These are phyloP conservation scores for Drosophila hamatofila DNA, from an alignment of 2,888 invertebrate species.

Conservation along the genomic window DNA sequence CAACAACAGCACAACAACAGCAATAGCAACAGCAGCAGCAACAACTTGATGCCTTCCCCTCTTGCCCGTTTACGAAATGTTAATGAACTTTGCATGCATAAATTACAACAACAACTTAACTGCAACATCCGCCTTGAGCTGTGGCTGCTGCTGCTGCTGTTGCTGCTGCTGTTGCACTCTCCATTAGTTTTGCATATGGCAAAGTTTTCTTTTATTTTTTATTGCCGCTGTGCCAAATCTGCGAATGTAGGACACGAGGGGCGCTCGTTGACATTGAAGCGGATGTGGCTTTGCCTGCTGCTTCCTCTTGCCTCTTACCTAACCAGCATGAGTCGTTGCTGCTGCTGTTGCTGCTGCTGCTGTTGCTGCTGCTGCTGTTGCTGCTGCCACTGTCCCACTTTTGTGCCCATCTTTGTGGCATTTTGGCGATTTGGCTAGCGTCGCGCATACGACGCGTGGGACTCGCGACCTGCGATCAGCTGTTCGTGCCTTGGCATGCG, in stretches of 20 bases:
- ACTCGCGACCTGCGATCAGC: constrained; percentile 46
- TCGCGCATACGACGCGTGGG: constrained; percentile 60
- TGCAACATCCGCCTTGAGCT: constrained; percentile 61
- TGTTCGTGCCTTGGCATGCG: constrained; percentile 21
- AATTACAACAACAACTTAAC: constrained; percentile 45
- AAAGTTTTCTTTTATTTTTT: constrained; percentile 51
- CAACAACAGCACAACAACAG: neutral
- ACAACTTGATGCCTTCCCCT: constrained; percentile 3
- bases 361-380: neutral
- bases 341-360: constrained; percentile 1
- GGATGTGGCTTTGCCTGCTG: constrained; percentile 44
- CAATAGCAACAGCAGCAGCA: constrained; percentile 1
- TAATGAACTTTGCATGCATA: constrained; percentile 66
- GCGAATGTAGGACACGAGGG: constrained; percentile 49
- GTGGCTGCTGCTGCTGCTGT: constrained; percentile 35
- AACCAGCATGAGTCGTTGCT: constrained; percentile 34
- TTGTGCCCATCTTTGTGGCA: constrained; percentile 29
- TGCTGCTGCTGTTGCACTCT: constrained; percentile 45
- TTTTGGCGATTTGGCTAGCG: constrained; percentile 19
- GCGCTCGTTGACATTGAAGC: constrained; percentile 54
- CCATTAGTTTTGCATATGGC: constrained; percentile 56
- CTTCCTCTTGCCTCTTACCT: constrained; percentile 56
- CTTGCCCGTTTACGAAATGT: constrained; percentile 47
- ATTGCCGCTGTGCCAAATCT: constrained; percentile 49
- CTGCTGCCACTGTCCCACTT: constrained; percentile 35